phyloP scores from a whole-genome alignment of 2,113 vertebrate species.

The Pyxicephalus adspersus region DNA sequence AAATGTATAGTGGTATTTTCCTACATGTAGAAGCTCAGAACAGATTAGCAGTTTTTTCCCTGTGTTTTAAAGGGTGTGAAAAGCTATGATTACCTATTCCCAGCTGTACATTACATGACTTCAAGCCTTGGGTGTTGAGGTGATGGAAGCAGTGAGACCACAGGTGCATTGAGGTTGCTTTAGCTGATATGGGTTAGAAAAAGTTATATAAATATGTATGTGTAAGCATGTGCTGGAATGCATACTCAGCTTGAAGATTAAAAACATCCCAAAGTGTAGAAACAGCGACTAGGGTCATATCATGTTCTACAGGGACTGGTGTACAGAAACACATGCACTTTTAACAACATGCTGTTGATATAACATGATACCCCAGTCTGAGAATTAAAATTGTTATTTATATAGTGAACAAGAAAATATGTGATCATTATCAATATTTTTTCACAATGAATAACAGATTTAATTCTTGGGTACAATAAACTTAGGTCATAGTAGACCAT shows the following conservation, averaged over 20 bases:
- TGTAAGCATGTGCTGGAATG: conserved; percentile 35
- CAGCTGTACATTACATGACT: conserved; percentile 57
- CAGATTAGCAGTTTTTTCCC: conserved; percentile 52
- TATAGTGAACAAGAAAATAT: background rate
- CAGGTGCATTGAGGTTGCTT: conserved; percentile 43
- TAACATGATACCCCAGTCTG: conserved; percentile 17
- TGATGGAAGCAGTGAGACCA: conserved; percentile 54
- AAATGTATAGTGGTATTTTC: conserved; percentile 52
- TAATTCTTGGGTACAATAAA: background rate
- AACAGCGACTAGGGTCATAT: conserved; percentile 37
- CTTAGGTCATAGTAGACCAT: no score
- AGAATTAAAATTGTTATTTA: background rate
- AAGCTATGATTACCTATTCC: conserved; percentile 54
- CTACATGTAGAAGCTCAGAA: conserved; percentile 55
- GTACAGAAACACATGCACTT: conserved; percentile 20
- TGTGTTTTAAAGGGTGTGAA: conserved; percentile 56
- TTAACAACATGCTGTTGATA: conserved; percentile 13
- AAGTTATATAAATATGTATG: conserved; percentile 37
- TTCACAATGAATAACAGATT: background rate
- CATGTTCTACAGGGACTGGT: conserved; percentile 34
- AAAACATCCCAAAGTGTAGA: conserved; percentile 35
- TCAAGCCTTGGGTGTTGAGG: conserved; percentile 53
- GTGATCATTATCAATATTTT: background rate
- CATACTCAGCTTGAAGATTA: conserved; percentile 14
- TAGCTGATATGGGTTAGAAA: conserved; percentile 27